Evolutionary conservation across 1,140 invertebrate species (phyloP).

Genomic region (Brachionus rotundiformis): DNA sequence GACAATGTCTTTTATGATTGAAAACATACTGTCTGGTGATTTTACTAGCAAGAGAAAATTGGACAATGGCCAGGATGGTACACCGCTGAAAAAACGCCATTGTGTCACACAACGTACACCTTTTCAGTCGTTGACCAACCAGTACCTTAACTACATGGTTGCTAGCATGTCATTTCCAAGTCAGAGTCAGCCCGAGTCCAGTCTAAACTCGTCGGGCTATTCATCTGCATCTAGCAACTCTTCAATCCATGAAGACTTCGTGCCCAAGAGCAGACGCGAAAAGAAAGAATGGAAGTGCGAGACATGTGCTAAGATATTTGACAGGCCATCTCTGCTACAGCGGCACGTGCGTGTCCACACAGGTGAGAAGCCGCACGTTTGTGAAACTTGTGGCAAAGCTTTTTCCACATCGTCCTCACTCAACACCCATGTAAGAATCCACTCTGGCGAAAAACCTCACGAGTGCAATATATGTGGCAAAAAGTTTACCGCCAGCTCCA

Average conservation of each 20-base stretch:
- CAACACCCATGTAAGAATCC: conserved; percentile 90
- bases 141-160: not conserved
- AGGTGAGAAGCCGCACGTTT: conserved; percentile 90
- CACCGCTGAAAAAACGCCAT: too few species aligned
- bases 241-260: not conserved
- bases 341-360: conserved; percentile 62
- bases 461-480: conserved; percentile 92
- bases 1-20: conserved; percentile 44
- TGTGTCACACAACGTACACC: not conserved
- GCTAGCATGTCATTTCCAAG: not conserved
- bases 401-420: conserved; percentile 92
- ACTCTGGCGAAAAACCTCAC: conserved; percentile 88
- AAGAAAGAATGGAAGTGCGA: conserved; percentile 68
- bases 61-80: too few species aligned
- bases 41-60: conserved; percentile 1
- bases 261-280: not conserved
- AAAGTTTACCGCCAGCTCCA: conserved; percentile 90
- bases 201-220: conserved; percentile 16
- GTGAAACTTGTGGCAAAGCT: conserved; percentile 86
- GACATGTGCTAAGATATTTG: conserved; percentile 81
- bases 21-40: conserved; percentile 5
- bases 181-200: not conserved
- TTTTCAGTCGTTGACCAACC: conserved; percentile 9
- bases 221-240: not conserved
- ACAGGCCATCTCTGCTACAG: conserved; percentile 71